phyloP scores from a whole-genome alignment of 2,888 invertebrate species.

The Leucophenga maculata region DNA sequence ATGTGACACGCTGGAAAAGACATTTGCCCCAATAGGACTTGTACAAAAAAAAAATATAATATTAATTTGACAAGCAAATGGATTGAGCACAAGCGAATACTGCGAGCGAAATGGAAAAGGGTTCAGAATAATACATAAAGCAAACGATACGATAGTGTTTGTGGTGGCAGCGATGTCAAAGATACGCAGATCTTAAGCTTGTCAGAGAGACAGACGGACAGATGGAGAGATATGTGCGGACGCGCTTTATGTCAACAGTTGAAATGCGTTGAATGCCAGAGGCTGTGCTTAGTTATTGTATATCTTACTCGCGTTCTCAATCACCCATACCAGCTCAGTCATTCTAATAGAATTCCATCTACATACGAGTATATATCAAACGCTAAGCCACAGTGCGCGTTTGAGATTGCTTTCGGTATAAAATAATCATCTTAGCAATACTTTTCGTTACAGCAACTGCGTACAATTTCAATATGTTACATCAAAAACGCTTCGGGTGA shows the following conservation, averaged over 20 bases:
- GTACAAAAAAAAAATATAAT: conserved; percentile 9
- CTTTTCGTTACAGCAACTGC: not conserved
- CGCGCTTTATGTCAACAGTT: no score
- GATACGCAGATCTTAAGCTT: no score
- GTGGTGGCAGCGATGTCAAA: not conserved
- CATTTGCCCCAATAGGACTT: not conserved
- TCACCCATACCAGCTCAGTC: no score
- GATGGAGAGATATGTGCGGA: no score
- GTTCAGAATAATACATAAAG: not conserved
- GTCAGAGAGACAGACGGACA: no score
- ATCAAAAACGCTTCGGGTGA: not conserved
- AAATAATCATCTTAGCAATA: not conserved
- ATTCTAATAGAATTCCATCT: no score
- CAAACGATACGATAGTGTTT: not conserved
- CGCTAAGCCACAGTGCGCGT: no score
- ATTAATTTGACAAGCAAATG: conserved; percentile 41
- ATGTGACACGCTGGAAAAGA: not conserved
- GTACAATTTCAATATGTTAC: not conserved
- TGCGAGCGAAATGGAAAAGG: not conserved
- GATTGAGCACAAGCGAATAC: conserved; percentile 14
- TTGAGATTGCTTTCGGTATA: no score
- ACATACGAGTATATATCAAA: no score
- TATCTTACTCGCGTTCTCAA: no score
- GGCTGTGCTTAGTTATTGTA: not conserved
- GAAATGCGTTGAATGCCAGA: not conserved